A percentile compares a stretch with the other conserved stretches of the same genome.
Evolutionary conservation across 2,888 invertebrate genomes (phyloP).

Genomic region (Abrostola triplasia): DNA sequence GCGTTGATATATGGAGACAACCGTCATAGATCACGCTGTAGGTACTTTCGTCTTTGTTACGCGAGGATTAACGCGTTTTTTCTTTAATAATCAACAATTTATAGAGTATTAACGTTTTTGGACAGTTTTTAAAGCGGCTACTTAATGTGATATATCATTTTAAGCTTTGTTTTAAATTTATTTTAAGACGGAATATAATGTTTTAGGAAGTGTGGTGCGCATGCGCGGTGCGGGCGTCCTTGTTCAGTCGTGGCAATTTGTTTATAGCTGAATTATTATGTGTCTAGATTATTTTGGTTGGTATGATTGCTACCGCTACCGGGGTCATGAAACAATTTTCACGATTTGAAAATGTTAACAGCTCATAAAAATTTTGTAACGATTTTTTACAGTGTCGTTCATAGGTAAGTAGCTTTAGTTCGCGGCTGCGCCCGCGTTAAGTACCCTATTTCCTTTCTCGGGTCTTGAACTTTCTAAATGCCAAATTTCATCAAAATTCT

Average conservation of each 20-base stretch:
- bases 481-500: too few relatives aligned
- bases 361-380: neutral
- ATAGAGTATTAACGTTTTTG: conserved; percentile 50
- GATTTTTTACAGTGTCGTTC: too few relatives aligned
- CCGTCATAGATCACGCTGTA: conserved; percentile 71
- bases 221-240: conserved; percentile 6
- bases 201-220: conserved; percentile 11
- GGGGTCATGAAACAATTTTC: conserved; percentile 3
- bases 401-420: too few relatives aligned
- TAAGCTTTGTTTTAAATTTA: conserved; percentile 17
- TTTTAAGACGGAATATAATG: conserved; percentile 7
- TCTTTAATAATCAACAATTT: conserved; percentile 59
- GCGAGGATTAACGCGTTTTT: conserved; percentile 57
- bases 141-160: conserved; percentile 13
- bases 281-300: conserved; percentile 5
- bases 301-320: conserved; percentile 11
- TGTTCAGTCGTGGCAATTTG: conserved; percentile 7
- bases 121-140: conserved; percentile 37
- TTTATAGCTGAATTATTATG: conserved; percentile 4
- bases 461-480: too few relatives aligned
- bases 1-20: conserved; percentile 68
- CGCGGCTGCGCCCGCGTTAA: too few relatives aligned
- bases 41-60: conserved; percentile 64
- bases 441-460: too few relatives aligned
- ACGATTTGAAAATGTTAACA: neutral